phyloP scores from a whole-genome alignment of 2,113 vertebrate species.

The Prunella fulvescens region DNA sequence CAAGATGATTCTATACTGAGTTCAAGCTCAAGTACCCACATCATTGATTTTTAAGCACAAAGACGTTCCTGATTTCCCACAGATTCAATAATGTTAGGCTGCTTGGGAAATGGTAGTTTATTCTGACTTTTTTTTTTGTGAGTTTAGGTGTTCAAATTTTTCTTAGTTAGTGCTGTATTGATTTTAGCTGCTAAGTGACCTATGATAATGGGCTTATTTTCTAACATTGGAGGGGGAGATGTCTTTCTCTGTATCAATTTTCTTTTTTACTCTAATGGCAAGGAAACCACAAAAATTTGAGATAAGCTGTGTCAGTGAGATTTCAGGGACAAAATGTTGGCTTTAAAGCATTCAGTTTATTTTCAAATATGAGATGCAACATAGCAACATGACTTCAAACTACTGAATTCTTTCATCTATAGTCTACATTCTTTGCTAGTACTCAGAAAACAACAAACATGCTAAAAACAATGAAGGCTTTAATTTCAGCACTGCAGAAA shows the following conservation, averaged over 20 bases:
- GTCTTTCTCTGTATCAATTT: not conserved
- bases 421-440: not conserved
- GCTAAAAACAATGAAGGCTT: not conserved
- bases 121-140: not conserved
- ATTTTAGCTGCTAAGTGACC: slow-evolving; percentile 21
- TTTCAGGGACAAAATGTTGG: not conserved
- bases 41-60: slow-evolving; percentile 44
- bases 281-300: not conserved
- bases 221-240: not conserved
- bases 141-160: not conserved
- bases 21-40: not conserved
- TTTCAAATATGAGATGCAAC: not conserved
- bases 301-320: not conserved
- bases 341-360: not conserved
- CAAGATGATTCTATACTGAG: not conserved
- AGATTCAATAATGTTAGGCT: not conserved
- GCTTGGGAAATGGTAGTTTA: not conserved
- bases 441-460: not conserved
- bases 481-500: not conserved
- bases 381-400: not conserved
- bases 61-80: not conserved
- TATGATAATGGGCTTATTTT: not conserved
- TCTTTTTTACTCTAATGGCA: not conserved
- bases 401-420: not conserved
- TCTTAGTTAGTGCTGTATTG: slow-evolving; percentile 24